Evolutionary conservation across 1,140 invertebrate genomes (phyloP).

Genomic region (Papilio aristodemus): DNA sequence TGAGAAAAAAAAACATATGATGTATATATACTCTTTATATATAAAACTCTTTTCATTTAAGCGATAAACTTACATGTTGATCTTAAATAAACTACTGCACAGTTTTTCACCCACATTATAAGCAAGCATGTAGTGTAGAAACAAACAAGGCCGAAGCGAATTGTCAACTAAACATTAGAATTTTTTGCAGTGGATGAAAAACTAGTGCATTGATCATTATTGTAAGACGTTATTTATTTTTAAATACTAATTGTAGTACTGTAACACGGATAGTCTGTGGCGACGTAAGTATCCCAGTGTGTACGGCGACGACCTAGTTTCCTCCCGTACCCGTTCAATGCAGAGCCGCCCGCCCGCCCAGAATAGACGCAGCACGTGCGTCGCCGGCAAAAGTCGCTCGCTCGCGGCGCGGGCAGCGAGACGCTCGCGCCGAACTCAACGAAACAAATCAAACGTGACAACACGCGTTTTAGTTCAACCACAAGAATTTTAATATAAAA

Average conservation of each 20-base stretch:
- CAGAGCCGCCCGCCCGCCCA: slow-evolving; percentile 66
- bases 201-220: slow-evolving; percentile 17
- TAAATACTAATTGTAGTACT: slow-evolving; percentile 35
- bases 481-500: slow-evolving; percentile 10
- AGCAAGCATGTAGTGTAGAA: not conserved
- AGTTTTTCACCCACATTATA: slow-evolving; percentile 25
- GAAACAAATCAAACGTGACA: slow-evolving; percentile 19
- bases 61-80: not conserved
- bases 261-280: slow-evolving; percentile 34
- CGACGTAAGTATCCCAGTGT: slow-evolving; percentile 37
- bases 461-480: slow-evolving; percentile 29
- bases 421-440: slow-evolving; percentile 33
- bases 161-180: slow-evolving; percentile 20
- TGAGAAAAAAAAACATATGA: not conserved
- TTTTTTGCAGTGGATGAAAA: slow-evolving; percentile 15
- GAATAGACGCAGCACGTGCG: slow-evolving; percentile 79
- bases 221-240: slow-evolving; percentile 34
- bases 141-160: slow-evolving; percentile 3
- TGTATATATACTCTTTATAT: too few species aligned
- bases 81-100: slow-evolving; percentile 1
- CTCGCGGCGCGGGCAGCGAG: slow-evolving; percentile 39
- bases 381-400: slow-evolving; percentile 63
- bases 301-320: slow-evolving; percentile 67
- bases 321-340: slow-evolving; percentile 69
- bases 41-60: not conserved